Evolutionary conservation across 2,888 invertebrate species (phyloP), one percentile per base, ranked within the genome.

Genomic region (Drosophila flavopinicola): DNA sequence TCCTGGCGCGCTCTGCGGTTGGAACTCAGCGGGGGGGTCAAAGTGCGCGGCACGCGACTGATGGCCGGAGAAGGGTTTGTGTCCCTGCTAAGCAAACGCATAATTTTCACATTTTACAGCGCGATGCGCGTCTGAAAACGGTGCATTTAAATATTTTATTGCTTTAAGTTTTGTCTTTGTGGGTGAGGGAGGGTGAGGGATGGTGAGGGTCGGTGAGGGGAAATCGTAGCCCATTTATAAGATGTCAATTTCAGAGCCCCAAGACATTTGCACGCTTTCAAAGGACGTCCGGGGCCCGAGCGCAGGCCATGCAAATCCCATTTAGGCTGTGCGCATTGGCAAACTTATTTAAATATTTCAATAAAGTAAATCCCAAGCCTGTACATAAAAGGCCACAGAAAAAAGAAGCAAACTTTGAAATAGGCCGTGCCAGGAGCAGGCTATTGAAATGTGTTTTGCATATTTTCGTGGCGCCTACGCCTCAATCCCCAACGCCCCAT

Each of bases 281-380:
- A 82, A 74, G 75, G 51, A 66, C 71, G 68, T 66, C 23, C 45
- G 45, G 41, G 41, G 51, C 20, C 11, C 33, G 53, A 38, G 24
- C 64, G 49, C 35, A 37, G 41, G 51, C 73, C 42, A 56, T 66
- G 71, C 59, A 86, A 87, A 88, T 84, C 85, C 82, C 80, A 85
- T 85, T 87, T 84, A 85, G 85, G 84, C 88, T 75, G 72, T 79
- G 77, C 72, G 65, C 78, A 88, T 85, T 85, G 79, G 75, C 85
- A 85, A 88, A 85, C 89, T 88, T 85, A 88, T 88, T 88, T 88
- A 85, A 89, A 88, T 88, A 88, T 88, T 88, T 87, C 88, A 88
- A 89, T 89, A 88, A 89, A 89, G 78, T 79, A 87, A 89, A 88
- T 88, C 87, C 78, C 77, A 75, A 65, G 79, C 64, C 67, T 61